Base-by-base conservation (phyloP, 2,888 invertebrate genomes). In the Pinctada fucata region DNA sequence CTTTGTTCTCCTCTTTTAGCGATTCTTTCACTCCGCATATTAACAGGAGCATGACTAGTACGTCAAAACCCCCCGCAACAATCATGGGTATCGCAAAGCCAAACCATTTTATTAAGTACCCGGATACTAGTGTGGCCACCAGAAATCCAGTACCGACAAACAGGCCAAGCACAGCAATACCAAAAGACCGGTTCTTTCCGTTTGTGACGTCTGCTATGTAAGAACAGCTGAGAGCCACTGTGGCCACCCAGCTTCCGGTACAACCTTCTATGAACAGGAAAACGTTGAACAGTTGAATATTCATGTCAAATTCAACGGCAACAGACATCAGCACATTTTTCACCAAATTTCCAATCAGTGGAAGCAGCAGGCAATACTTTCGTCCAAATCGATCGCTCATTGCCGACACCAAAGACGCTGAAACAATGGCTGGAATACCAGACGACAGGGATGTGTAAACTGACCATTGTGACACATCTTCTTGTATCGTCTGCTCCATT, bases 381-480 rank as follows among this genome's bases (percentile, higher is more conserved):
- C 78, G 51, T 47, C 78, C 78, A 45, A 68, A 78, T 65, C 51
- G 69, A 50, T 78, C 78, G n/a, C 78, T 78, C 50, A 72, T 65
- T 1, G 72, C 31, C 3, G 72, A 67, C 10, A 77, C 58, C 6
- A 77, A 13, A 47, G 70, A 49, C 16, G 69, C 66, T 1, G 68
- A n/a, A 16, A 77, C 52, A 13, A 77, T 68, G 31, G 72, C 72
- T 0, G 77, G 77, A 8, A 77, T 67, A 47, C 77, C 77, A 3
- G 66, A 63, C 3, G 72, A 49, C 65, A 77, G 45, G 3, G 77
- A 77, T 5, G 71, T 67, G 68, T 77, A 77, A 8, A 77, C 63
- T 2, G 58, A 71, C 67, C 72, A 67, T 52, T 49, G 49, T 16
- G 77, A 49, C 0, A 71, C 66, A 31, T 66, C 68, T 13, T 72